A percentile compares a stretch with the other conserved stretches of the same genome.
Conservation (phyloP, 2,888 invertebrate species). For the Gortyna flavago region DNA sequence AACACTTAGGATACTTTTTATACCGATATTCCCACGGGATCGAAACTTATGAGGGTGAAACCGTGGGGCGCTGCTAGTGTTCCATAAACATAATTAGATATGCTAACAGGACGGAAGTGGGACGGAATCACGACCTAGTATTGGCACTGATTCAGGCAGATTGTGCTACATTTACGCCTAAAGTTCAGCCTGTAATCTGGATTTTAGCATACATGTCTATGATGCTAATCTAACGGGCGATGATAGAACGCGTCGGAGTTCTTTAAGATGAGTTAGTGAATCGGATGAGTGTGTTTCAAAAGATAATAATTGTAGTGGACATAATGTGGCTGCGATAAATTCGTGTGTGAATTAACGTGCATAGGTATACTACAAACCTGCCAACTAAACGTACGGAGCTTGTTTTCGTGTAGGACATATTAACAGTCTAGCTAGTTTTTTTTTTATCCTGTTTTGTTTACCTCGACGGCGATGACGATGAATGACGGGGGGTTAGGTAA, state of each 20-base stretch:
- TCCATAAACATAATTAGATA: slow-evolving; percentile 23
- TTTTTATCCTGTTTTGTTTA: too few species aligned
- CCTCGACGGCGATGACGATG: too few species aligned
- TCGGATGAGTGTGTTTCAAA: neutral
- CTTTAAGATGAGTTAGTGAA: neutral
- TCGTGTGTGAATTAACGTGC: neutral
- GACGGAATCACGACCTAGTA: slow-evolving; percentile 12
- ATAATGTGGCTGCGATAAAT: neutral
- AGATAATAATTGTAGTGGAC: neutral
- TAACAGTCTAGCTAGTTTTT: neutral
- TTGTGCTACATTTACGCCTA: slow-evolving; percentile 38
- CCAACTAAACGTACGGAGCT: too few species aligned
- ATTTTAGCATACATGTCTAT: slow-evolving; percentile 16
- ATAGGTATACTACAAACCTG: too few species aligned
- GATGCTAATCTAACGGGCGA: slow-evolving; percentile 16
- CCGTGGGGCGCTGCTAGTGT: too few species aligned
- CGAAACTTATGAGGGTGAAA: too few species aligned
- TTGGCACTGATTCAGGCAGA: slow-evolving; percentile 43
- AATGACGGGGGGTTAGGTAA: too few species aligned
- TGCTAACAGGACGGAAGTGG: neutral
- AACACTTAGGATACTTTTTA: too few species aligned
- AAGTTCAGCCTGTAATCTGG: slow-evolving; percentile 21
- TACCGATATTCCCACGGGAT: too few species aligned
- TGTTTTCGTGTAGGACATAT: neutral
- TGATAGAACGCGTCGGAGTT: slow-evolving; percentile 22